These are phyloP conservation scores for Amazona finschi DNA, from an alignment of 2,797 vertebrate genomes.

Conservation along the genomic window DNA sequence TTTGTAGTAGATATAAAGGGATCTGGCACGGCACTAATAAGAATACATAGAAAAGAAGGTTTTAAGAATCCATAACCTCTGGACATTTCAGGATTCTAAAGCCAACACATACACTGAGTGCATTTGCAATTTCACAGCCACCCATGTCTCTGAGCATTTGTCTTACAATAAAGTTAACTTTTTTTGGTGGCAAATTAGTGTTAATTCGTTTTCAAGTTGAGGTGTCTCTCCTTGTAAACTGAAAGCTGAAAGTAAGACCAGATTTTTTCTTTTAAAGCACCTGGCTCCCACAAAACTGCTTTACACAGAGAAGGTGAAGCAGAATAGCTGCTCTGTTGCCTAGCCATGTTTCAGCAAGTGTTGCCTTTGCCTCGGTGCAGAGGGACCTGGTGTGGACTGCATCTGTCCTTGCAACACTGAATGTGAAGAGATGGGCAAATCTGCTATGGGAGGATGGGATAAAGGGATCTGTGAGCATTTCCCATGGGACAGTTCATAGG, in stretches of 20 bases:
- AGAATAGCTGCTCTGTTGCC: background rate
- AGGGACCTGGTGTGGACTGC: background rate
- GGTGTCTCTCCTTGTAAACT: background rate
- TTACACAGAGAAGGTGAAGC: background rate
- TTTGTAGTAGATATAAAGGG: conserved; percentile 47
- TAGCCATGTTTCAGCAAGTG: rapidly evolving
- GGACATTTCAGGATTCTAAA: background rate
- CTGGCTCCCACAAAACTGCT: background rate
- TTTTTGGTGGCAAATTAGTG: background rate
- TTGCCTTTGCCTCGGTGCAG: rapidly evolving
- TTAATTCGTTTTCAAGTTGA: background rate
- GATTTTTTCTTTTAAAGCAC: background rate
- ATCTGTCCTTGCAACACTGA: background rate
- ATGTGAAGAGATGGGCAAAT: background rate
- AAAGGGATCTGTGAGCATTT: background rate
- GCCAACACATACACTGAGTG: background rate
- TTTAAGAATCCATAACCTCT: background rate
- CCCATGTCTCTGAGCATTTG: background rate
- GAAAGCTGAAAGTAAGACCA: background rate
- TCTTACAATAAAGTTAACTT: background rate
- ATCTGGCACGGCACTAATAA: background rate
- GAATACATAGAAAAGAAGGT: background rate
- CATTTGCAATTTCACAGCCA: background rate
- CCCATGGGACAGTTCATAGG: background rate
- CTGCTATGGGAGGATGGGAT: background rate